Evolutionary conservation across 2,888 invertebrate species (phyloP).

Genomic region (Sisyra nigra): DNA sequence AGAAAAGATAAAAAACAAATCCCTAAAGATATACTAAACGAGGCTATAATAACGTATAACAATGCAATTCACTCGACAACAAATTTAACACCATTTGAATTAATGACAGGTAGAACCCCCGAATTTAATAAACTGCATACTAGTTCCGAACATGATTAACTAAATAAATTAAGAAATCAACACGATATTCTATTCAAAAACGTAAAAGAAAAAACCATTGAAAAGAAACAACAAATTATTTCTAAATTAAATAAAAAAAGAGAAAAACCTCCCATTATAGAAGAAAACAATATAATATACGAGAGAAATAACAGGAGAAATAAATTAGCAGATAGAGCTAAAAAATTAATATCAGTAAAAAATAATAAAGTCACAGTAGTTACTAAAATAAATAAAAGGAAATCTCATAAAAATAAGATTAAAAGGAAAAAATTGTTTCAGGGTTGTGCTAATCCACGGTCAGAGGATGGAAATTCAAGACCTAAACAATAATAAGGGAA

Average conservation of each 20-base stretch:
- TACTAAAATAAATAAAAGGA: not conserved
- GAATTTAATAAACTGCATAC: not conserved
- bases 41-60: not conserved
- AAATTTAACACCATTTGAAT: not conserved
- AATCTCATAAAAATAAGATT: not conserved
- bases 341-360: not conserved
- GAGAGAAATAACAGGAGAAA: not conserved
- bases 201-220: constrained; percentile 4
- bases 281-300: not conserved
- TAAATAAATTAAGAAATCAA: not conserved
- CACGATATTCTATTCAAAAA: not conserved
- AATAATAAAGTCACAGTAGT: constrained; percentile 3
- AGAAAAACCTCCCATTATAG: constrained; percentile 5
- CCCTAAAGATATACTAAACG: not conserved
- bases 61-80: constrained; percentile 2
- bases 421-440: not conserved
- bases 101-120: not conserved
- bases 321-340: not conserved
- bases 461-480: constrained; percentile 7
- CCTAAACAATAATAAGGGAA: constrained; percentile 7
- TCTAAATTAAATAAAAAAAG: constrained; percentile 9
- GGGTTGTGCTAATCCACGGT: not conserved
- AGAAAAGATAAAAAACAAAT: not conserved
- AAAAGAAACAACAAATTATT: constrained; percentile 7
- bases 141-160: not conserved